These are phyloP conservation scores for Aselliscus stoliczkanus DNA, from an alignment of 2,797 vertebrate species.

Conservation along the genomic window DNA sequence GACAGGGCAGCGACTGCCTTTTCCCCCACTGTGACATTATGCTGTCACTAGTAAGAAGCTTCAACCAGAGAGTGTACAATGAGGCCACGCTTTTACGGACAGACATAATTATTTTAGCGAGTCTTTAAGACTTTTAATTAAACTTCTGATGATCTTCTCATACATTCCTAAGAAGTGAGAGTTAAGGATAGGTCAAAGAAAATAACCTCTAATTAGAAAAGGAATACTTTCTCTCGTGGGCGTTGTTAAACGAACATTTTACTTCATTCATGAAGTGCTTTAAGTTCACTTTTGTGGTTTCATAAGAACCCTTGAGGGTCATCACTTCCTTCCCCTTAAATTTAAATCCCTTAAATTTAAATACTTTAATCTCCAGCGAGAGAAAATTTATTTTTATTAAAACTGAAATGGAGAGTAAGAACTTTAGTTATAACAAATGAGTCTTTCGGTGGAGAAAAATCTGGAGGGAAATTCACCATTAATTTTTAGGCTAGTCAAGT, in stretches of 20 bases:
- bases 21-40: not conserved
- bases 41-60: not conserved
- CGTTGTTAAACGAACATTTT: not conserved
- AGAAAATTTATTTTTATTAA: conserved; percentile 39
- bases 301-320: not conserved
- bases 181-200: not conserved
- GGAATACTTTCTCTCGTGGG: not conserved
- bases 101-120: not conserved
- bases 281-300: not conserved
- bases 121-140: not conserved
- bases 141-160: not conserved
- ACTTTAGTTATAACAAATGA: not conserved
- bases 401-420: conserved; percentile 39
- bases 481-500: conserved; percentile 35
- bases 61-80: not conserved
- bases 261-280: not conserved
- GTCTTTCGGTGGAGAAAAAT: not conserved
- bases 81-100: not conserved
- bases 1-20: not conserved
- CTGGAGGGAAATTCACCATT: conserved; percentile 49
- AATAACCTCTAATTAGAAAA: not conserved
- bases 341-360: not conserved
- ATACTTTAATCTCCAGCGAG: not conserved
- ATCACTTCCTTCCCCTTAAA: not conserved
- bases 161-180: not conserved